These are phyloP conservation scores for Lydus trimaculatus DNA, from an alignment of 2,888 invertebrate genomes.

Conservation along the genomic window DNA sequence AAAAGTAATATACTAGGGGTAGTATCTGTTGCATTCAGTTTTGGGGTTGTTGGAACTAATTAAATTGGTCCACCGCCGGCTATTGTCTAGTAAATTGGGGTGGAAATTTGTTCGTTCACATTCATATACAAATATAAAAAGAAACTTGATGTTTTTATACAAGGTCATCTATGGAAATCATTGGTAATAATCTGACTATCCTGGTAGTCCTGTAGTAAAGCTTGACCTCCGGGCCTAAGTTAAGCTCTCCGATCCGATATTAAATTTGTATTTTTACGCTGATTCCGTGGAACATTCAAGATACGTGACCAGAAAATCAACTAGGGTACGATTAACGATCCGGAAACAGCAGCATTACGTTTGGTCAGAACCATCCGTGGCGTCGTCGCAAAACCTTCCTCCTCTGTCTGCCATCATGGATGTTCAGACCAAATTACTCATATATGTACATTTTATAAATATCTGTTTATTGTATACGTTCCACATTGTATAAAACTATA, in stretches of 20 bases:
- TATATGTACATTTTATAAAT: constrained; percentile 30
- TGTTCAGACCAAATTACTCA: constrained; percentile 33
- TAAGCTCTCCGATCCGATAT: constrained; percentile 61
- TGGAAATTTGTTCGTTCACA: constrained; percentile 8
- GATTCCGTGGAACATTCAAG: constrained; percentile 66
- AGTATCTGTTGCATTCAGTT: background rate
- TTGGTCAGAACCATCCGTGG: constrained; percentile 49
- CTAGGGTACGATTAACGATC: constrained; percentile 66
- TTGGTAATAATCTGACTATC: constrained; percentile 53
- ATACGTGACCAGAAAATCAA: constrained; percentile 66
- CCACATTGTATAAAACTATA: background rate
- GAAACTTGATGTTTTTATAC: constrained; percentile 23
- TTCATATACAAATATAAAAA: background rate
- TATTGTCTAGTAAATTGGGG: constrained; percentile 1
- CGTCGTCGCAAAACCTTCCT: constrained; percentile 42
- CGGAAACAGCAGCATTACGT: constrained; percentile 57
- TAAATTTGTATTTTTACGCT: constrained; percentile 71
- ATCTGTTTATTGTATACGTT: background rate
- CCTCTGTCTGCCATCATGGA: constrained; percentile 40
- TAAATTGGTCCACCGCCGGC: constrained; percentile 11
- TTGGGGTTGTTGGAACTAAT: constrained; percentile 9
- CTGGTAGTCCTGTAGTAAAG: constrained; percentile 38
- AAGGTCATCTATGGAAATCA: constrained; percentile 43
- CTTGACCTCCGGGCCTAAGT: constrained; percentile 49
- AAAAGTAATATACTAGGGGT: background rate